These are phyloP conservation scores for Casuarius casuarius DNA, from an alignment of 2,113 vertebrate species.

Conservation along the genomic window DNA sequence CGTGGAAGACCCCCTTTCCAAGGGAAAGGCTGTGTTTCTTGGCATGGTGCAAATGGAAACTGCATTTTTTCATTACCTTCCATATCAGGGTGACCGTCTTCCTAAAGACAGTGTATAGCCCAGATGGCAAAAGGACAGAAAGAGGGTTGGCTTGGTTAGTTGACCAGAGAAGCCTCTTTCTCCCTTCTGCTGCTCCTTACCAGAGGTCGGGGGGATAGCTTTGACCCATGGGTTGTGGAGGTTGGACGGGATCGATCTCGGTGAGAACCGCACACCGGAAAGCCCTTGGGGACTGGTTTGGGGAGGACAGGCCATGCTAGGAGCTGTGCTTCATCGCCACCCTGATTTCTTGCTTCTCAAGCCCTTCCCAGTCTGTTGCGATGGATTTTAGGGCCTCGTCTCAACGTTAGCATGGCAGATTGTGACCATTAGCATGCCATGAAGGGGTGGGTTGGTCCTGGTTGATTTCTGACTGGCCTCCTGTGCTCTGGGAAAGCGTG, in stretches of 20 bases:
- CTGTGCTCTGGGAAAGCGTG: not conserved
- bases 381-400: not conserved
- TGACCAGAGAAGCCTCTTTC: not conserved
- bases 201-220: not conserved
- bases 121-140: not conserved
- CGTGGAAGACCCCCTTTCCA: not conserved
- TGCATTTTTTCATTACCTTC: not conserved
- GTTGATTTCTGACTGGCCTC: not conserved
- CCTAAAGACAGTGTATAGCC: not conserved
- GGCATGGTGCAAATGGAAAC: not conserved
- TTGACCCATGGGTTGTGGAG: not conserved
- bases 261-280: not conserved
- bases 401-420: not conserved
- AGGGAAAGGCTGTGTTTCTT: not conserved
- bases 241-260: not conserved
- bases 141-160: not conserved
- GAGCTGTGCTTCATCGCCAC: not conserved
- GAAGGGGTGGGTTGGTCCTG: not conserved
- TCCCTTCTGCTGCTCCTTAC: not conserved
- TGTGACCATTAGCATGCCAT: not conserved
- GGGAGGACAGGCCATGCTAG: not conserved
- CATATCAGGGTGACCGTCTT: not conserved
- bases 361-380: not conserved
- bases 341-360: not conserved
- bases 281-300: accelerated